Evolutionary conservation across 2,888 invertebrate species (phyloP).

Genomic region (Strigamia maritima): DNA sequence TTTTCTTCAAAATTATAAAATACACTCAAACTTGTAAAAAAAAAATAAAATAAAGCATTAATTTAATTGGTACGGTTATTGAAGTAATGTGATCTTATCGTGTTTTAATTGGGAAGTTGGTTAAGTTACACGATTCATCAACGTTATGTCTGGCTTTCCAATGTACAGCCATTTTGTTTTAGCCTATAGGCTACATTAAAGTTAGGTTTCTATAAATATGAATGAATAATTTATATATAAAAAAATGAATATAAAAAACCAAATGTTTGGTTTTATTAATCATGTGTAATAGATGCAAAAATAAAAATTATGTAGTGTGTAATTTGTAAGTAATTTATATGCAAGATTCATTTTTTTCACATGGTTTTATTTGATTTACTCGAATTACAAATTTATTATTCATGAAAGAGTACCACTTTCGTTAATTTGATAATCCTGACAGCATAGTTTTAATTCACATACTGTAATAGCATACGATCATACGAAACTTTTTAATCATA

Average conservation of each 20-base stretch:
- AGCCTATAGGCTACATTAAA: background rate
- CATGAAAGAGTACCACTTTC: too few species aligned
- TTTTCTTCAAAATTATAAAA: too few species aligned
- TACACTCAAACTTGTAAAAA: too few species aligned
- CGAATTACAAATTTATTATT: too few species aligned
- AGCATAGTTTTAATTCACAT: too few species aligned
- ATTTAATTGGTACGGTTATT: too few species aligned
- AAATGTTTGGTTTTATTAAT: background rate
- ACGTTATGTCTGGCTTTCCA: background rate
- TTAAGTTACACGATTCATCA: background rate
- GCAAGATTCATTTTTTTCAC: background rate
- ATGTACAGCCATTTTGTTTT: background rate
- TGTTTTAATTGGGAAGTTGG: too few species aligned
- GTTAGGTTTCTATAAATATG: background rate
- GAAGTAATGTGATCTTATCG: too few species aligned
- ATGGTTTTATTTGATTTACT: background rate
- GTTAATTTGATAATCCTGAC: too few species aligned
- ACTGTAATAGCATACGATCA: too few species aligned
- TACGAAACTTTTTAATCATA: too few species aligned
- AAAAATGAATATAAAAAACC: background rate
- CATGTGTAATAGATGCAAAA: background rate
- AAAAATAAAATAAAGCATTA: too few species aligned
- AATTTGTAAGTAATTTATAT: background rate
- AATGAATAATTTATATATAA: background rate
- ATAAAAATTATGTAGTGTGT: background rate